These are phyloP conservation scores for Anodontia alba DNA, from an alignment of 2,888 invertebrate genomes.

Conservation along the genomic window DNA sequence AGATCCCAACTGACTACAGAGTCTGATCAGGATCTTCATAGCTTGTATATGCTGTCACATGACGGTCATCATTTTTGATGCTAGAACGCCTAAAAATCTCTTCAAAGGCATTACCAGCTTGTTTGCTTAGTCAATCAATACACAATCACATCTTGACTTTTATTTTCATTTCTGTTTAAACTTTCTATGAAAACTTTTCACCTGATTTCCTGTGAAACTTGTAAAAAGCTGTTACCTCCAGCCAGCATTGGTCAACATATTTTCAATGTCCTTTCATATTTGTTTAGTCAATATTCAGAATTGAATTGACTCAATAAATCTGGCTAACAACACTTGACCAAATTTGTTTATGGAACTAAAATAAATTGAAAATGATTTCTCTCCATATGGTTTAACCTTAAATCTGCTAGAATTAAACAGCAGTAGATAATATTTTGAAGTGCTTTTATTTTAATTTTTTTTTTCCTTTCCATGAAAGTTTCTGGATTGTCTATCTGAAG, in stretches of 20 bases:
- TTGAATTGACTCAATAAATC: neutral
- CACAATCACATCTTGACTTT: conserved; percentile 2
- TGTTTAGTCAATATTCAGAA: neutral
- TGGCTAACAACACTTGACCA: neutral
- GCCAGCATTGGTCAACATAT: conserved; percentile 5
- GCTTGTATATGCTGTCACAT: too few relatives aligned
- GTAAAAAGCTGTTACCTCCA: conserved; percentile 13
- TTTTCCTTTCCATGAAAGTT: too few relatives aligned
- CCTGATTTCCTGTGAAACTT: conserved; percentile 10
- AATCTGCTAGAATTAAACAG: too few relatives aligned
- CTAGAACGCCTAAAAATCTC: neutral
- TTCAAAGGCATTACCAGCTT: neutral
- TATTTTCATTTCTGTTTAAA: conserved; percentile 9
- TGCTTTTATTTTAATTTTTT: too few relatives aligned
- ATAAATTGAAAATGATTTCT: neutral
- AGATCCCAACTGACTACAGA: too few relatives aligned
- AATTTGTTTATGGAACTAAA: neutral
- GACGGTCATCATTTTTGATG: too few relatives aligned
- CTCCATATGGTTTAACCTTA: too few relatives aligned
- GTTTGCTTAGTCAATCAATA: conserved; percentile 5
- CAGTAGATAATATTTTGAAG: too few relatives aligned
- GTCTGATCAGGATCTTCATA: too few relatives aligned
- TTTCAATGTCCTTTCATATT: conserved; percentile 3
- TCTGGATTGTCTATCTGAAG: too few relatives aligned
- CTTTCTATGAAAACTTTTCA: neutral